phyloP scores from a whole-genome alignment of 2,888 invertebrate genomes.

The Xanthorhoe spadicearia region DNA sequence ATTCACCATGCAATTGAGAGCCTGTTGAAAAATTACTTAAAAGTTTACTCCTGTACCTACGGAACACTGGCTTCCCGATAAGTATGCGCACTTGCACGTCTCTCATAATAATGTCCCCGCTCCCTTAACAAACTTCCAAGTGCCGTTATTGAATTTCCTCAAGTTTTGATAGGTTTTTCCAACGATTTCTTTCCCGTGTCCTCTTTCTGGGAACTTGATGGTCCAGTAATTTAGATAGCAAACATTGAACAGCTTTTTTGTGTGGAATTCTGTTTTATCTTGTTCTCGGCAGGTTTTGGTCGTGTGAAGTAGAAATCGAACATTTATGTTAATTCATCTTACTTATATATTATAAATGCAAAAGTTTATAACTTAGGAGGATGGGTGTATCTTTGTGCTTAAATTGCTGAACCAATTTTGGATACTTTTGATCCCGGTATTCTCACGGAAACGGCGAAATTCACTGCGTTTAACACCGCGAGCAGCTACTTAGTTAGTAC shows the following conservation, averaged over 20 bases:
- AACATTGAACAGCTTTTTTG: constrained; percentile 51
- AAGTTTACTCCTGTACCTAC: not conserved
- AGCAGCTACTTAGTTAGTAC: too few relatives aligned
- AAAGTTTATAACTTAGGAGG: too few relatives aligned
- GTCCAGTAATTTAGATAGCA: constrained; percentile 70
- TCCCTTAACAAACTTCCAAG: constrained; percentile 82
- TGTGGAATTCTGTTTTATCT: not conserved
- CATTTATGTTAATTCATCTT: too few relatives aligned
- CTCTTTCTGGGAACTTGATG: constrained; percentile 67
- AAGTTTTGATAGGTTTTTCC: constrained; percentile 84
- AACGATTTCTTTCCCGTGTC: constrained; percentile 73
- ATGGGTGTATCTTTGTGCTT: too few relatives aligned
- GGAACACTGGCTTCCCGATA: constrained; percentile 11
- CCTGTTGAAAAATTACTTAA: not conserved
- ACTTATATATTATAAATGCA: too few relatives aligned
- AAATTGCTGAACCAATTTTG: too few relatives aligned
- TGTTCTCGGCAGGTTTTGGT: not conserved
- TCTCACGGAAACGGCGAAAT: too few relatives aligned
- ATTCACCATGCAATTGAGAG: not conserved
- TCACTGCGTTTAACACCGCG: too few relatives aligned
- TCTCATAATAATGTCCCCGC: constrained; percentile 75
- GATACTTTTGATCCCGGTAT: too few relatives aligned
- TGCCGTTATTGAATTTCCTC: constrained; percentile 84
- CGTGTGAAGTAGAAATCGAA: too few relatives aligned
- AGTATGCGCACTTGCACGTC: constrained; percentile 15